Conservation (phyloP, 2,888 invertebrate genomes). For the Pseudanteris insignis region DNA sequence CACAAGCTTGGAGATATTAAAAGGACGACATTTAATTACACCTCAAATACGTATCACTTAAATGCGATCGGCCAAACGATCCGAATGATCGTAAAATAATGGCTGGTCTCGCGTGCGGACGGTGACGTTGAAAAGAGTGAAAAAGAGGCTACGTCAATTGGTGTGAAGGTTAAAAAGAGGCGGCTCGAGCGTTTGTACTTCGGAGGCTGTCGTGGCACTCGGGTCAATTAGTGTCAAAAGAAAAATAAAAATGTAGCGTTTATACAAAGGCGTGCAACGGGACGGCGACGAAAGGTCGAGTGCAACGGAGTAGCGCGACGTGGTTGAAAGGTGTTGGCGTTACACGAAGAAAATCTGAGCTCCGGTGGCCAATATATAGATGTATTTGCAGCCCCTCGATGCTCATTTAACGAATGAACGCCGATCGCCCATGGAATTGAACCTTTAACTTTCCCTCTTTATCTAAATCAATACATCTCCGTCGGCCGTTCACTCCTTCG, state of each 20-base stretch:
- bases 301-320: not conserved
- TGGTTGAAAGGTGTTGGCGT: constrained; percentile 36
- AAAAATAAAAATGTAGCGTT: constrained; percentile 18
- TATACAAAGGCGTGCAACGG: constrained; percentile 11
- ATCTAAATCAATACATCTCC: constrained; percentile 43
- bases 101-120: not conserved
- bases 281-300: not conserved
- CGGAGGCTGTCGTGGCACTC: no score
- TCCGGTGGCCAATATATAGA: constrained; percentile 23
- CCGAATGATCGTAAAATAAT: constrained; percentile 4
- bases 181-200: not conserved
- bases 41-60: constrained; percentile 8
- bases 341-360: constrained; percentile 32
- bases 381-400: constrained; percentile 30
- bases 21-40: constrained; percentile 7
- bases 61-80: constrained; percentile 11
- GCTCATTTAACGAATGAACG: constrained; percentile 43
- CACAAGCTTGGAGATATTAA: not conserved
- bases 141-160: not conserved
- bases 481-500: constrained; percentile 24
- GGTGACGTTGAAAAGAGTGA: no score
- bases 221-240: constrained; percentile 22
- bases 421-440: constrained; percentile 44
- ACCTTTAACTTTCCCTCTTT: constrained; percentile 42
- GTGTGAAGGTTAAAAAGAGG: not conserved